These are phyloP conservation scores for Macrobrachium nipponense DNA, from an alignment of 1,140 invertebrate genomes.

Conservation along the genomic window DNA sequence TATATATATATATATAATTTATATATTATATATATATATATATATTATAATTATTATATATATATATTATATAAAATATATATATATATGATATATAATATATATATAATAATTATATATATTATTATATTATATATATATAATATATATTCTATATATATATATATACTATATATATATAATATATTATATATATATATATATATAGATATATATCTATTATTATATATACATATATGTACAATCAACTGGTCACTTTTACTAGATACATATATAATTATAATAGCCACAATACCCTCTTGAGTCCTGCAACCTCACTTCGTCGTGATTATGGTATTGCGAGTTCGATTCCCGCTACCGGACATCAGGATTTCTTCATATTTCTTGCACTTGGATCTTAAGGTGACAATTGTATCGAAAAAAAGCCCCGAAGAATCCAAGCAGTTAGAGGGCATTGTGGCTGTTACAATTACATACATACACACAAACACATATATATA, in stretches of 20 bases:
- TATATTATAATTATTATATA: slow-evolving; percentile 1
- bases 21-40: background rate
- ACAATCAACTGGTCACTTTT: too few relatives aligned
- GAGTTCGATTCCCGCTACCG: too few relatives aligned
- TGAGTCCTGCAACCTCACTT: too few relatives aligned
- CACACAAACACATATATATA: background rate
- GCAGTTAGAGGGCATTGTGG: too few relatives aligned
- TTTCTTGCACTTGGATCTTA: too few relatives aligned
- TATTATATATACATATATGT: slow-evolving; percentile 20
- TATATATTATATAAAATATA: background rate
- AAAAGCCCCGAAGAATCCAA: too few relatives aligned
- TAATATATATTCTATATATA: slow-evolving; percentile 21
- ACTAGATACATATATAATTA: too few relatives aligned
- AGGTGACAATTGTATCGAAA: too few relatives aligned
- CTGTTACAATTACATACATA: background rate
- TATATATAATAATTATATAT: too few relatives aligned
- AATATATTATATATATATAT: slow-evolving; percentile 21
- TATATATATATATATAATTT: background rate
- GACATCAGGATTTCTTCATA: too few relatives aligned
- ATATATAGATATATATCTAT: slow-evolving; percentile 17
- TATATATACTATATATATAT: slow-evolving; percentile 17
- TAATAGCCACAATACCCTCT: too few relatives aligned
- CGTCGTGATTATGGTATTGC: too few relatives aligned
- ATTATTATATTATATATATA: slow-evolving; percentile 19
- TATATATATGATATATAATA: background rate